Evolutionary conservation across 2,113 vertebrate genomes (phyloP), one percentile per base, ranked within the genome.

Genomic region (Ornithorhynchus anatinus): DNA sequence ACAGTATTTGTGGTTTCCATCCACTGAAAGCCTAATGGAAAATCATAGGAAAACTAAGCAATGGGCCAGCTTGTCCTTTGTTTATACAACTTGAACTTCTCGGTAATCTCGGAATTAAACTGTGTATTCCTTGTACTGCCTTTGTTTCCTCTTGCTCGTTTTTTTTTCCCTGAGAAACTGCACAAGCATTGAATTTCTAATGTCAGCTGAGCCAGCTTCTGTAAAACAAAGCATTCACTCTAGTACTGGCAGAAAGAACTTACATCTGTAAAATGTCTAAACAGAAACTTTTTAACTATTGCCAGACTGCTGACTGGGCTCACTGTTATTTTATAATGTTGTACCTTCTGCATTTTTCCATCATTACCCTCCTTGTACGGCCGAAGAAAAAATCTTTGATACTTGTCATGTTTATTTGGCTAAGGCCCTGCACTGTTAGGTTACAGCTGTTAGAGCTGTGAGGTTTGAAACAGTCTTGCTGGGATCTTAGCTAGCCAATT

Each of bases 111-210:
- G 65, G 76, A 70, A 57, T 63, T 36, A 33, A 10, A 22, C 60
- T 12, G 5, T 72, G 66, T 35, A 40, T 76, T 68, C 65, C 19
- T 38, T 50, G 69, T 81, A 31, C 75, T 83, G 40, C 35, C 4
- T 71, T 63, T 73, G n/a, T n/a, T n/a, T 84, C 66, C 16, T 47
- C 59, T 81, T 83, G 86, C 72, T 83, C 83, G 75, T 81, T 75
- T 68, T 75, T 68, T 72, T 35, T 73, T 73, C 72, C 32, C 84
- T 75, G 65, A 27, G 36, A 80, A 62, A 57, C 9, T 69, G 20
- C 53, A 48, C 1, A 1, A 23, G 29, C 53, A 57, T 36, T 37
- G 35, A 43, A 59, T 65, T 84, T 85, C 63, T 79, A 58, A 56
- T 72, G 66, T 72, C 71, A 71, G 10, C 33, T 58, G 71, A 77